Evolutionary conservation across 2,113 vertebrate species (phyloP).

Genomic region (Callorhinus ursinus): DNA sequence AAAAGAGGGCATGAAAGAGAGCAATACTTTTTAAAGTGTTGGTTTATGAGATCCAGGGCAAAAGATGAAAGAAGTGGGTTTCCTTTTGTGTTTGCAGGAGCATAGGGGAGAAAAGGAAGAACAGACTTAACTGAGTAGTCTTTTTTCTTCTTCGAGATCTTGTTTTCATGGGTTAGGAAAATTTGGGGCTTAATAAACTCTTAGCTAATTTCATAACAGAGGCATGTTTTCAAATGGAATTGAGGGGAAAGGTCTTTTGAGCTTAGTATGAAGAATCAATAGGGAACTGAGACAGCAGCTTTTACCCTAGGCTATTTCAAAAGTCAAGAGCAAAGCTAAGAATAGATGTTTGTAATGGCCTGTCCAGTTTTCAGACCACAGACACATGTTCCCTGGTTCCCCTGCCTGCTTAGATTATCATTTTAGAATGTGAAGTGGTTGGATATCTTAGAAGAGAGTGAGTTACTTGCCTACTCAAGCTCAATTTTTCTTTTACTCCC

Average conservation of each 20-base stretch:
- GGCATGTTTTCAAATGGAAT: conserved; percentile 53
- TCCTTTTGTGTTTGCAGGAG: conserved; percentile 19
- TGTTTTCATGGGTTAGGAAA: conserved; percentile 23
- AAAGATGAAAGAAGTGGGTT: conserved; percentile 46
- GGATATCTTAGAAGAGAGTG: neutral
- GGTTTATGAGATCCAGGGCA: conserved; percentile 29
- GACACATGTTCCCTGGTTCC: neutral
- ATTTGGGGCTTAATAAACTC: conserved; percentile 10
- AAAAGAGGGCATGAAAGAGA: neutral
- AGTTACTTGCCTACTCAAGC: neutral
- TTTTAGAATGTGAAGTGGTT: neutral
- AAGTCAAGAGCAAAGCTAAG: conserved; percentile 61
- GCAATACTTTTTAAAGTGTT: neutral
- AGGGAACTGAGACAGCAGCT: conserved; percentile 32
- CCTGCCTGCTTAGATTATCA: neutral
- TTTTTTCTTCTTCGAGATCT: conserved; percentile 40
- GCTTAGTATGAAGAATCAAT: conserved; percentile 46
- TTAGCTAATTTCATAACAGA: conserved; percentile 40
- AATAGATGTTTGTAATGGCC: conserved; percentile 47
- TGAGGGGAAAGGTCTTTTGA: conserved; percentile 29
- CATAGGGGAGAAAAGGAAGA: neutral
- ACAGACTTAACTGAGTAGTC: conserved; percentile 5
- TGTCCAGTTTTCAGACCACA: conserved; percentile 35
- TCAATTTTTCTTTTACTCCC: neutral
- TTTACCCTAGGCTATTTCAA: conserved; percentile 55